A percentile compares a stretch with the other conserved stretches of the same genome.
Evolutionary conservation across 2,113 vertebrate species (phyloP).

Genomic region (Sylvietta virens): DNA sequence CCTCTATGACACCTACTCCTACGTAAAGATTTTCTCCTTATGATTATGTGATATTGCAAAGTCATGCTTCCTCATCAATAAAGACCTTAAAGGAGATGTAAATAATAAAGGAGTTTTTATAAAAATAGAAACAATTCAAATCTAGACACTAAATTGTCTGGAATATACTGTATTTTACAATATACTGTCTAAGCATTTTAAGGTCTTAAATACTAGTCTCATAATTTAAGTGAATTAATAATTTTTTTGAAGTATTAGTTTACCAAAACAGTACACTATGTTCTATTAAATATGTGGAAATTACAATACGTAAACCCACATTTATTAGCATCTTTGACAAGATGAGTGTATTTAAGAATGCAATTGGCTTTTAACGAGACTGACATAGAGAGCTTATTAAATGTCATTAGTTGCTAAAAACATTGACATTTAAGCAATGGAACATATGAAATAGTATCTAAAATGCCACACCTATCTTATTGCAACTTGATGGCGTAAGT

Average conservation of each 20-base stretch:
- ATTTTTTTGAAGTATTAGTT: background rate
- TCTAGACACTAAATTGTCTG: background rate
- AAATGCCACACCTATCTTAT: background rate
- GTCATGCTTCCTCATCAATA: background rate
- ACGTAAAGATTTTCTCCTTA: background rate
- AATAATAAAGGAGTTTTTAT: background rate
- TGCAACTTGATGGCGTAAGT: background rate
- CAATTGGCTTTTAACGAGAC: background rate
- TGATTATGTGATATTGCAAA: background rate
- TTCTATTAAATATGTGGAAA: background rate
- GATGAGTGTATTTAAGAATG: background rate
- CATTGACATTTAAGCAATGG: slow-evolving; percentile 16
- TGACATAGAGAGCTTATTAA: background rate
- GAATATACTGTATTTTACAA: background rate
- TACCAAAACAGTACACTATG: background rate
- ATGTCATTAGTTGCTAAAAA: background rate
- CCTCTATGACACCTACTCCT: background rate
- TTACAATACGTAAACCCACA: background rate
- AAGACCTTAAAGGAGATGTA: background rate
- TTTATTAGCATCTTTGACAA: background rate
- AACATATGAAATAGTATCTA: background rate
- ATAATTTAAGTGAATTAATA: background rate
- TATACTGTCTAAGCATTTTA: background rate
- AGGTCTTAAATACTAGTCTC: background rate
- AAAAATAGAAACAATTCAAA: background rate